phyloP scores from a whole-genome alignment of 1,140 invertebrate genomes.

The Leptoteleia sp. region DNA sequence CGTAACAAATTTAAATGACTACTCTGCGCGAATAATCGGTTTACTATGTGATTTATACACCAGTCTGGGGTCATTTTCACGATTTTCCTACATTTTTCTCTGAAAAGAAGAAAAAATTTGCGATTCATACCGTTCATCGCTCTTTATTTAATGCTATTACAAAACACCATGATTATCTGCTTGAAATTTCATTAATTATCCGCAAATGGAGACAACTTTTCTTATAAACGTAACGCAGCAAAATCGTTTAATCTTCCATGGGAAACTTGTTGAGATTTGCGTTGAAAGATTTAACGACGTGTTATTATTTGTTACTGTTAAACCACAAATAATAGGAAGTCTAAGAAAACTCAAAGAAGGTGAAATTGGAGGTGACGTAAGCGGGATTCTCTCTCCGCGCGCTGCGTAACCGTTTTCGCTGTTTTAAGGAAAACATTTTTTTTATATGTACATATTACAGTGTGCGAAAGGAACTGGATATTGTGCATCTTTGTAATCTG shows the following conservation, averaged over 20 bases:
- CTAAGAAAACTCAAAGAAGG: conserved; percentile 33
- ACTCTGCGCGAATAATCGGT: no score
- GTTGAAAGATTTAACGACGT: conserved; percentile 37
- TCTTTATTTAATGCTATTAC: no score
- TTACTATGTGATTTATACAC: no score
- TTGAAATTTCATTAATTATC: conserved; percentile 25
- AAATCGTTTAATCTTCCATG: conserved; percentile 24
- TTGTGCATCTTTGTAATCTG: no score
- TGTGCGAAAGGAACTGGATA: no score
- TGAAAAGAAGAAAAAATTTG: no score
- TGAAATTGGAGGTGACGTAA: conserved; percentile 58
- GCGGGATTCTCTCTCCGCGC: conserved; percentile 40
- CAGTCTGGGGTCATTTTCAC: no score
- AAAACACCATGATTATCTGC: conserved; percentile 1
- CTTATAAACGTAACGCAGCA: not conserved
- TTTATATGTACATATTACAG: no score
- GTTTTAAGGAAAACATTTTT: no score
- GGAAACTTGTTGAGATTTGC: conserved; percentile 33
- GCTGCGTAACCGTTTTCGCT: conserved; percentile 3
- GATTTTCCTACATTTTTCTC: not conserved
- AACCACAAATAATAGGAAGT: conserved; percentile 51
- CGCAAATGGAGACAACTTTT: conserved; percentile 20
- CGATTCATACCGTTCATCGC: no score
- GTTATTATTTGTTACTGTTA: conserved; percentile 48
- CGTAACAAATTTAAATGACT: no score